Conservation (phyloP, 2,113 vertebrate genomes). For the Microcebus murinus region DNA sequence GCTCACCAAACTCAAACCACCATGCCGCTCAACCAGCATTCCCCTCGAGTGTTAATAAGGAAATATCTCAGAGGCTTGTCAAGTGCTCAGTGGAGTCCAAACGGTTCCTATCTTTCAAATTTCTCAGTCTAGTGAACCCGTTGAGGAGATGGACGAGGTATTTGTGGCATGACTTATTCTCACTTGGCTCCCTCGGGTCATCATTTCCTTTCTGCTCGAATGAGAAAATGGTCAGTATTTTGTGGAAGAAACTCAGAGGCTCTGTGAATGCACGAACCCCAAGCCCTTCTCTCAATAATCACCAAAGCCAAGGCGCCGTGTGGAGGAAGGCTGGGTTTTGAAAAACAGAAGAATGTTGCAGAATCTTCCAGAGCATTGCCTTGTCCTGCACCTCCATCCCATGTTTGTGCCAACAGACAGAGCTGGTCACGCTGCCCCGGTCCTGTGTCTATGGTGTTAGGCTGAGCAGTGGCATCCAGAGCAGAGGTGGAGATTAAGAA, state of each 20-base stretch:
- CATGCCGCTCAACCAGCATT: not conserved
- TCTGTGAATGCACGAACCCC: not conserved
- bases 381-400: not conserved
- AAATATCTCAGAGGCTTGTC: not conserved
- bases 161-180: slow-evolving; percentile 36
- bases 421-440: not conserved
- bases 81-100: not conserved
- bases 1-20: not conserved
- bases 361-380: not conserved
- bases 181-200: not conserved
- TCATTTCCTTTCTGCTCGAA: slow-evolving; percentile 9
- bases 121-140: not conserved
- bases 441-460: not conserved
- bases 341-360: slow-evolving; percentile 10
- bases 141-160: not conserved
- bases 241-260: not conserved
- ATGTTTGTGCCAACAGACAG: not conserved
- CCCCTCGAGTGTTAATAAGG: not conserved
- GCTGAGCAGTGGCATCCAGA: not conserved
- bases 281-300: not conserved
- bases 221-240: slow-evolving; percentile 17
- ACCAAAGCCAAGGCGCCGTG: not conserved
- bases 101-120: not conserved
- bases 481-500: not conserved
- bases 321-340: not conserved